phyloP scores from a whole-genome alignment of 2,113 vertebrate species.

The Sakesphorus luctuosus region DNA sequence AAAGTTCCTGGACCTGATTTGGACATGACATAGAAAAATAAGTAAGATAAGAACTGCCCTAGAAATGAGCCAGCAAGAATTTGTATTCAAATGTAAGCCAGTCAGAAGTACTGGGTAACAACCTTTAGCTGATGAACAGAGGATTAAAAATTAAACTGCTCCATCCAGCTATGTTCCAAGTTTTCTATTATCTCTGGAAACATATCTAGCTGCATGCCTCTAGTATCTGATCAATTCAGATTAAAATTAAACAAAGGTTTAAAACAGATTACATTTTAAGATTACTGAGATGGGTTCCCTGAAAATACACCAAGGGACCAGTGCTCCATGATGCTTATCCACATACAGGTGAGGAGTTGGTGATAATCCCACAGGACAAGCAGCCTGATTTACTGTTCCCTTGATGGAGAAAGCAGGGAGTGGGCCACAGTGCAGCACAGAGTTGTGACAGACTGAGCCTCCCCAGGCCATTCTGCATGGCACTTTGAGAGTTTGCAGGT shows the following conservation, averaged over 20 bases:
- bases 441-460: background rate
- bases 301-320: fast-evolving
- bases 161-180: background rate
- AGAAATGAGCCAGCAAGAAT: background rate
- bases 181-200: background rate
- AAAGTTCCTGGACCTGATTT: background rate
- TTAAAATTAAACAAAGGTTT: background rate
- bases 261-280: background rate
- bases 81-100: background rate
- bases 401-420: background rate
- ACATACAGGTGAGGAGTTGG: background rate
- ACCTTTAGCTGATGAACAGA: background rate
- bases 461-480: background rate
- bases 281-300: background rate
- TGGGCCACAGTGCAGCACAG: fast-evolving
- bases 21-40: background rate
- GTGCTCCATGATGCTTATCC: too few species aligned
- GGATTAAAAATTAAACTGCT: background rate
- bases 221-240: background rate
- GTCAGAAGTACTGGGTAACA: background rate
- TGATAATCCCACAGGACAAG: background rate
- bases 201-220: background rate
- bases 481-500: background rate
- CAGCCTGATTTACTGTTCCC: background rate
- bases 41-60: background rate